phyloP scores from a whole-genome alignment of 2,113 vertebrate species.

The Pelusios castaneus region DNA sequence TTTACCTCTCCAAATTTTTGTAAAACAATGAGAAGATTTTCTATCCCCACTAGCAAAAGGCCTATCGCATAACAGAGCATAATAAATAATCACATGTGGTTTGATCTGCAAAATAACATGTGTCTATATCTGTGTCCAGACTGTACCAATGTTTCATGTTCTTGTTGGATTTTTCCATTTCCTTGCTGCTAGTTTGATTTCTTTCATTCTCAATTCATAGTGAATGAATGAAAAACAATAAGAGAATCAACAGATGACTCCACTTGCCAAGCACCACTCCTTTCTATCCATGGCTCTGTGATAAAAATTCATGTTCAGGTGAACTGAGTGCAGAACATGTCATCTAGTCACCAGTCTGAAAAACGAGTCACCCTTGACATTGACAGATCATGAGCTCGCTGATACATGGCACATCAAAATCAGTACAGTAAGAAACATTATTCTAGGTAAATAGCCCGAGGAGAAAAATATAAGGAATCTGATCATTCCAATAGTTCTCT shows the following conservation, averaged over 20 bases:
- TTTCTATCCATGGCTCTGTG: not conserved
- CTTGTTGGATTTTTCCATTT: fast-evolving
- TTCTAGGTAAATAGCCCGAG: not conserved
- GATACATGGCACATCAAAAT: not conserved
- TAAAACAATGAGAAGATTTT: not conserved
- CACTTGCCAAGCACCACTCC: fast-evolving
- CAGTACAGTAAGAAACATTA: not conserved
- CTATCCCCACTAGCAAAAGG: not conserved
- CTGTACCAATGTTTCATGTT: not conserved
- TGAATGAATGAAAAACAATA: not conserved
- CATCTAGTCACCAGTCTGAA: not conserved
- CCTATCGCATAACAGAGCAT: not conserved
- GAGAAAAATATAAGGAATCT: too few relatives aligned
- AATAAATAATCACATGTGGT: not conserved
- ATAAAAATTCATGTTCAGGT: not conserved
- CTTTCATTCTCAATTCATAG: not conserved
- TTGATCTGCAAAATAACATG: not conserved
- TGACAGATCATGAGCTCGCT: not conserved
- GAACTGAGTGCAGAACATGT: fast-evolving
- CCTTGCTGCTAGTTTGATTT: not conserved
- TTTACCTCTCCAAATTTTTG: not conserved
- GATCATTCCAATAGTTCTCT: too few relatives aligned
- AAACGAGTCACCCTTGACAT: fast-evolving
- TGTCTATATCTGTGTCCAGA: not conserved
- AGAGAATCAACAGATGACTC: fast-evolving